These are phyloP conservation scores for Crotalus viridis DNA, from an alignment of 2,113 vertebrate species.

Conservation along the genomic window DNA sequence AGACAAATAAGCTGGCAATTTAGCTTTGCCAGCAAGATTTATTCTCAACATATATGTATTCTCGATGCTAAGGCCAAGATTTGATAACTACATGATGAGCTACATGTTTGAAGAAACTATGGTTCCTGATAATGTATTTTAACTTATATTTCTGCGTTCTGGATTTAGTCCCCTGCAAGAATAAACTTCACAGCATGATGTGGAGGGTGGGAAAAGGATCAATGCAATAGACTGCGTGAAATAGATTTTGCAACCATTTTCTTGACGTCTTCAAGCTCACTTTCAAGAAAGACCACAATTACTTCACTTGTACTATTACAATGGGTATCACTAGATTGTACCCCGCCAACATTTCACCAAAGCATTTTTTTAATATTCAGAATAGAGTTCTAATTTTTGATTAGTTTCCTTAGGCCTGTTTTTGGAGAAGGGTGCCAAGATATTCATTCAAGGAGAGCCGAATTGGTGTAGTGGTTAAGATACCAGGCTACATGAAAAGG, in stretches of 20 bases:
- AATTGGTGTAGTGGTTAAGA: background rate
- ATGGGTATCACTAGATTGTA: background rate
- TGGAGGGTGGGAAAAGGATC: background rate
- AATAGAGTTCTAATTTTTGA: background rate
- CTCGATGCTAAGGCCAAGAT: background rate
- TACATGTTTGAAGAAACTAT: background rate
- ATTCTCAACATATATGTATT: background rate
- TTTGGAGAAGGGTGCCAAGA: background rate
- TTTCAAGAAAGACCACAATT: background rate
- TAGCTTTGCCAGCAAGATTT: background rate
- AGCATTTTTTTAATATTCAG: background rate
- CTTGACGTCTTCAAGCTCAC: background rate
- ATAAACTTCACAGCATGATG: background rate
- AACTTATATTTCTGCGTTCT: background rate
- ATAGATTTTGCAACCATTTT: background rate
- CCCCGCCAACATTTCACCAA: background rate
- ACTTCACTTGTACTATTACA: background rate
- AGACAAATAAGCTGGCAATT: background rate
- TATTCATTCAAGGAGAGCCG: background rate
- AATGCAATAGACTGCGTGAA: background rate
- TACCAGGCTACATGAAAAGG: background rate
- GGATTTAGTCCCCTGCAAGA: background rate
- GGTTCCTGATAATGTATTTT: background rate
- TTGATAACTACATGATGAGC: background rate
- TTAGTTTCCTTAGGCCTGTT: background rate